Conservation (phyloP, 2,888 invertebrate genomes). For the Leptinotarsa juncta region DNA sequence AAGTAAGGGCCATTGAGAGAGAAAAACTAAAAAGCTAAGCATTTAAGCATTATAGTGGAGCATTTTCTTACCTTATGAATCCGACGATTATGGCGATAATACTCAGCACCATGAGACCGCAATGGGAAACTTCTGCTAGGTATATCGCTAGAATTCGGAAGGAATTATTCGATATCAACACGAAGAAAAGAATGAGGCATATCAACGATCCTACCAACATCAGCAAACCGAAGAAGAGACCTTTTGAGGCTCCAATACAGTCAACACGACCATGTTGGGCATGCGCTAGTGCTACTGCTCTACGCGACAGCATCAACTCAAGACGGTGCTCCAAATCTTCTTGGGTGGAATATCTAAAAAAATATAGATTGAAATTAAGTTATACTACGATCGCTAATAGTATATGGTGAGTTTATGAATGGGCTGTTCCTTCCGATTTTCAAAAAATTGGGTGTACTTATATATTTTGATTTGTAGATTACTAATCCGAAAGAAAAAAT, state of each 20-base stretch:
- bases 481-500: too few species aligned
- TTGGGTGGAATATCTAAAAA: constrained; percentile 73
- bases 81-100: constrained; percentile 91
- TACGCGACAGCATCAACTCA: constrained; percentile 87
- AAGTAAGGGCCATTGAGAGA: too few species aligned
- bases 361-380: background rate
- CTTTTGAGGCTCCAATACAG: constrained; percentile 94
- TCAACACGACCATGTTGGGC: constrained; percentile 89
- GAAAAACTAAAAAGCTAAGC: too few species aligned
- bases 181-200: constrained; percentile 95
- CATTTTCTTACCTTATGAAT: constrained; percentile 80
- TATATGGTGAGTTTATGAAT: too few species aligned
- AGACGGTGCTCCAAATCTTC: constrained; percentile 90
- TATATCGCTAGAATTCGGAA: constrained; percentile 88
- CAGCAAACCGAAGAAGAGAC: constrained; percentile 90
- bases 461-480: too few species aligned
- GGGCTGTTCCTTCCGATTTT: too few species aligned
- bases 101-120: constrained; percentile 87
- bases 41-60: too few species aligned
- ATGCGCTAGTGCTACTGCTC: constrained; percentile 87
- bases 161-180: constrained; percentile 87
- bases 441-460: too few species aligned
- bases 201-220: constrained; percentile 91
- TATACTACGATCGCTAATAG: too few species aligned
- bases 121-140: constrained; percentile 91